Evolutionary conservation across 2,888 invertebrate genomes (phyloP).

Genomic region (Onchidella celtica): DNA sequence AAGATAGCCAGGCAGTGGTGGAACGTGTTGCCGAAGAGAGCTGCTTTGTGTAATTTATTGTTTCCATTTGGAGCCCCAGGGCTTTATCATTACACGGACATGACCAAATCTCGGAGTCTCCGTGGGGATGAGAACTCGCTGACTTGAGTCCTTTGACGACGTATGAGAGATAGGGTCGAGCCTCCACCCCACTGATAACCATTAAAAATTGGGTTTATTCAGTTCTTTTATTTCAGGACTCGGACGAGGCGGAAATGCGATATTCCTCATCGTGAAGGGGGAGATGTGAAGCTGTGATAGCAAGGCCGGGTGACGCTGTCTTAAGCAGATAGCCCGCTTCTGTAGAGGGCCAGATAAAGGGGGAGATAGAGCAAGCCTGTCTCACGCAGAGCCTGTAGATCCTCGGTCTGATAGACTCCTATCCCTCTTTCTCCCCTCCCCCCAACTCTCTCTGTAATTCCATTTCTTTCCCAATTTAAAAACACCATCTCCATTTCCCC

Average conservation of each 20-base stretch:
- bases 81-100: neutral
- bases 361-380: slow-evolving; percentile 37
- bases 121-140: slow-evolving; percentile 12
- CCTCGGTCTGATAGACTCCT: slow-evolving; percentile 16
- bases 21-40: too few species aligned
- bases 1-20: too few species aligned
- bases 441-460: neutral
- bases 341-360: slow-evolving; percentile 39
- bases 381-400: slow-evolving; percentile 32
- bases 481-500: too few species aligned
- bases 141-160: slow-evolving; percentile 27
- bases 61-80: neutral
- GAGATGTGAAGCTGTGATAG: slow-evolving; percentile 32
- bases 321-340: slow-evolving; percentile 41
- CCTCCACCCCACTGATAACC: slow-evolving; percentile 34
- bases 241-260: slow-evolving; percentile 42
- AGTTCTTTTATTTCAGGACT: slow-evolving; percentile 40
- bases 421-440: neutral
- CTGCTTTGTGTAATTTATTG: slow-evolving; percentile 25
- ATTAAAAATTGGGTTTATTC: slow-evolving; percentile 38
- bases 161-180: slow-evolving; percentile 9
- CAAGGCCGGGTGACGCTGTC: slow-evolving; percentile 41
- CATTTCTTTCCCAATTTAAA: neutral
- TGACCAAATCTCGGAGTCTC: neutral
- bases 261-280: slow-evolving; percentile 27